Evolutionary conservation across 1,140 invertebrate species (phyloP), one percentile per base, ranked within the genome.

Genomic region (Apis cerana): DNA sequence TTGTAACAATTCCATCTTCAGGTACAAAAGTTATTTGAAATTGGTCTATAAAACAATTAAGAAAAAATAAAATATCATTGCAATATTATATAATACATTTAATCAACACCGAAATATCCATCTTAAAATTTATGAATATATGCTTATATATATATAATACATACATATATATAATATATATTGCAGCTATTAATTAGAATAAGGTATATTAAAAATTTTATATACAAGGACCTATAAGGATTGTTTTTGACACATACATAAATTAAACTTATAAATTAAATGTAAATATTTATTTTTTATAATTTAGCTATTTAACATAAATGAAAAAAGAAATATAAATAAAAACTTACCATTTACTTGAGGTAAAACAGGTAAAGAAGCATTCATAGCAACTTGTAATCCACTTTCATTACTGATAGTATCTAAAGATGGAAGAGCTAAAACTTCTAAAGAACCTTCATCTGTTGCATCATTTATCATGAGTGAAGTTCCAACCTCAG

Each of bases 1-100:
- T 91, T 58, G 91, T 92, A 72, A 93, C 90, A 80, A 92, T 90
- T 85, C 92, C 89, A 58, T 93, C 90, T 81, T 92, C 92, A 86
- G 91, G 90, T 90, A 91, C 90, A 89, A 92, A 91, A 85, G 89
- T 88, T 82, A 92, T 88, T 75, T 88, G 89, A 88, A 91, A 92
- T 80, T 92, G 91, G 70, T 88, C 91, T 92, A 89, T 64, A 91
- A 92, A 84, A 75, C 68, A 83, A 67, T 68, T 82, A 86, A 68
- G 21, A 64, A 43, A 80, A 48, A 48, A 27, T 56, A 79, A 72
- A 74, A 76, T 8, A 64, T 79, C 2, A 58, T 69, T 80, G 61
- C 12, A n/a, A 54, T 71, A 70, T 70, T 23, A 15, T 12, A 23
- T 64, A 27, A 50, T 21, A 50, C 8, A 17, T 65, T 4, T 75